Evolutionary conservation across 2,797 vertebrate species (phyloP), one percentile per base, ranked within the genome.

Genomic region (Geotrypetes seraphini): DNA sequence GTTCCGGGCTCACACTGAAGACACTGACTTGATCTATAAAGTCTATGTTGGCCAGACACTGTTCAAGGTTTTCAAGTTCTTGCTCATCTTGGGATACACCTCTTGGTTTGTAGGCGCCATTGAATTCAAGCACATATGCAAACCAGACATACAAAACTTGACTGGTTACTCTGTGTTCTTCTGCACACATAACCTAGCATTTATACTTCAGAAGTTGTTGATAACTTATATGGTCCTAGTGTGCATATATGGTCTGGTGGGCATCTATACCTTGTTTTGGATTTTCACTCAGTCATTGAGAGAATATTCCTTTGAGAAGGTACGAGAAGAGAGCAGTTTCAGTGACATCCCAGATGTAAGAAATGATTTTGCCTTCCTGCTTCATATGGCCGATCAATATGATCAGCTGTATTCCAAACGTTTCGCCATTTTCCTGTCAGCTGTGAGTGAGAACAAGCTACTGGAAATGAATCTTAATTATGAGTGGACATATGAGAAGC

Each of bases 321-420:
- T 69, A 11, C 73, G 55, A 5, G 75, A 82, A 22, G 21, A 53
- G 12, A 57, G 50, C 32, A 62, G 64, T 13, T 50, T 82, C 40
- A 50, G 60, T 39, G 81, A 85, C 6, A 68, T 83, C 3, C 82
- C 84, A 2, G 79, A 85, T 32, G 66, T 86, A 10, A 68, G 62
- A 9, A 86, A 87, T 3, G 87, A 90, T 62, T 73, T 90, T 57
- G 85, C 86, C 33, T 89, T 87, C 25, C 73, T 90, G 19, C 41
- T 88, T 17, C 84, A 90, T 63, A 84, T 90, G 85, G 60, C 80
- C 1, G 85, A 90, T 55, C 78, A 80, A 60, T 88, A 85, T 1
- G 80, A 88, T 57, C 75, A 76, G 2, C 36, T 90, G 27, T 71
- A 86, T 58, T 77, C 73, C 30, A 79, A 75, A 53, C 72, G 83